Evolutionary conservation across 1,140 invertebrate species (phyloP).

Genomic region (Heliothis subflexa): DNA sequence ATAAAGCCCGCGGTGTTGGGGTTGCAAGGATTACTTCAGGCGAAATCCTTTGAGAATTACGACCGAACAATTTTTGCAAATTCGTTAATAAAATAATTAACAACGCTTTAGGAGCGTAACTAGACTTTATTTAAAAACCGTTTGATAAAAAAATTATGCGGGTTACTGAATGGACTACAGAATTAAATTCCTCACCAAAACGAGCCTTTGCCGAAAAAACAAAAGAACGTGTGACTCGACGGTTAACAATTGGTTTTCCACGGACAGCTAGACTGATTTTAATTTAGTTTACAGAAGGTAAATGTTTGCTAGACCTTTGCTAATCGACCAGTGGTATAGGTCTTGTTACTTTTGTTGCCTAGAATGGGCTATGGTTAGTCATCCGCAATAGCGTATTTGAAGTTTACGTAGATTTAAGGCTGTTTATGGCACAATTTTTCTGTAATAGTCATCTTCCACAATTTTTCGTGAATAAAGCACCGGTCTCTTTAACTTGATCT

Average conservation of each 20-base stretch:
- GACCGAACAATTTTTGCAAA: conserved; percentile 15
- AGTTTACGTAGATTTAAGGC: no score
- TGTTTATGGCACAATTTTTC: neutral
- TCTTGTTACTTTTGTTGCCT: neutral
- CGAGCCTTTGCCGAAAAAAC: conserved; percentile 2
- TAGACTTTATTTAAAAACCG: neutral
- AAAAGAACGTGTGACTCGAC: neutral
- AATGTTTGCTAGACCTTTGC: neutral
- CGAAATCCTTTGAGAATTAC: conserved; percentile 30
- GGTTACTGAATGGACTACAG: neutral
- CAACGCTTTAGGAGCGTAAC: neutral
- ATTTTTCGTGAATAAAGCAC: no score
- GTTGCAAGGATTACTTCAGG: conserved; percentile 27
- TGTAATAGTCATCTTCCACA: neutral
- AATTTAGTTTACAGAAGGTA: conserved; percentile 12
- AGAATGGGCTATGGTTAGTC: neutral
- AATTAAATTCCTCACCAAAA: neutral
- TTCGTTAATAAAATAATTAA: conserved; percentile 3
- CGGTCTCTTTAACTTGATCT: no score
- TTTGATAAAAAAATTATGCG: neutral
- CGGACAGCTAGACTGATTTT: conserved; percentile 7
- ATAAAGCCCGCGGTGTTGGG: conserved; percentile 47
- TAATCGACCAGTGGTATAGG: neutral
- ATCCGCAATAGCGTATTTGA: neutral
- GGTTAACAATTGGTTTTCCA: conserved; percentile 22